Evolutionary conservation across 2,113 vertebrate genomes (phyloP).

Genomic region (Oreochromis niloticus): DNA sequence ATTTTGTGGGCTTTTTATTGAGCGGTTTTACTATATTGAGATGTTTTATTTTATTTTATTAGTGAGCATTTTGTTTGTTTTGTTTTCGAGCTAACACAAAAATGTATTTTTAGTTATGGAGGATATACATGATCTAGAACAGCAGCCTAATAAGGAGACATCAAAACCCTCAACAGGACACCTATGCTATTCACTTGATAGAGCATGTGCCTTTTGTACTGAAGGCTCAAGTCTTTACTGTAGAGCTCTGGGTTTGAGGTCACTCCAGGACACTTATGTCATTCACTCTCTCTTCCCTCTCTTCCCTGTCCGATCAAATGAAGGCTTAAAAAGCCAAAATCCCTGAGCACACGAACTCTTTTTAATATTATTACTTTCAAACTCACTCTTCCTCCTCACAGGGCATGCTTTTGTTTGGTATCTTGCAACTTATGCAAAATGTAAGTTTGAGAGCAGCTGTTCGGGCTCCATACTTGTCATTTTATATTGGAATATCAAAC

Average conservation of each 20-base stretch:
- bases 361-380: constrained; percentile 19
- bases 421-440: constrained; percentile 27
- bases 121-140: neutral
- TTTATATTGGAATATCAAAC: neutral
- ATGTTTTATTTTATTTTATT: neutral
- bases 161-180: neutral
- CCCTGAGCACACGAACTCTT: neutral
- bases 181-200: neutral
- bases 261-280: neutral
- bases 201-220: neutral
- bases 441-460: constrained; percentile 28
- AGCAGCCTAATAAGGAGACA: neutral
- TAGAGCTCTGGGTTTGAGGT: neutral
- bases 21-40: neutral
- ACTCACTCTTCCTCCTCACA: neutral
- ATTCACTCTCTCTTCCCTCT: neutral
- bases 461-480: neutral
- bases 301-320: neutral
- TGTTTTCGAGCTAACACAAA: neutral
- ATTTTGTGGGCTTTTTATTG: neutral
- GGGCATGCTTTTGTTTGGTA: constrained; percentile 17
- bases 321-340: neutral
- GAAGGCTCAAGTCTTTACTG: neutral
- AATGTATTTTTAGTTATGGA: neutral
- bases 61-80: neutral